Evolutionary conservation across 2,113 vertebrate species (phyloP), one percentile per base, ranked within the genome.

Genomic region (Nettapus auritus): DNA sequence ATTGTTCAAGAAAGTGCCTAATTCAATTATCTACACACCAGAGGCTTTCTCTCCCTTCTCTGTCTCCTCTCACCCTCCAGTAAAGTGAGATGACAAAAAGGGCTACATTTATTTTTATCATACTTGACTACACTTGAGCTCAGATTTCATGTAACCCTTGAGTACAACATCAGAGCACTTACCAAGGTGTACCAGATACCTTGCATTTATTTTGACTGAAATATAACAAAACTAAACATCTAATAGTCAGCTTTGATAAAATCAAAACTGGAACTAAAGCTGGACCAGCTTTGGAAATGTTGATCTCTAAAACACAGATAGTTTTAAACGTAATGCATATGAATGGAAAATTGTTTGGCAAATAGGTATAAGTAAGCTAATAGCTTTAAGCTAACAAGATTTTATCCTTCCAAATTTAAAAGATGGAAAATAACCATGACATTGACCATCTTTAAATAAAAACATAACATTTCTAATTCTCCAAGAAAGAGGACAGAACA

Each of bases 401-500:
- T 64, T 79, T 67, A 62, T 40, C 40, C n/a, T 52, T 22, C 62
- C 25, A 4, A 62, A 52, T 19, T 67, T 52, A 81, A 53, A 83
- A 57, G 28, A 29, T 70, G n/a, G 86, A 86, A 91, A 77, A 33
- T 36, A 52, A 86, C 9, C 31, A 40, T 9, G 21, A 36, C 25
- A 75, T 0, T 63, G 53, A 64, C 20, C 52, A 60, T 36, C 33
- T 82, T 68, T 53, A 64, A 36, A 67, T 1, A 70, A 15, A 20
- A 4, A 28, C 31, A 62, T 68, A 74, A 12, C 31, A 76, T n/a
- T 53, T 34, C 23, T 20, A 60, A 66, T 82, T 48, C 31, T 44
- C 89, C 50, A 90, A 81, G 93, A 50, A 79, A 92, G 50, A 93
- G 26, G 70, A 89, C 8, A 96, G 90, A 88, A 3, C 33, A 63